These are phyloP conservation scores for Zoanthus gigantus DNA, from an alignment of 92 coral and sea anemone species.

Conservation along the genomic window DNA sequence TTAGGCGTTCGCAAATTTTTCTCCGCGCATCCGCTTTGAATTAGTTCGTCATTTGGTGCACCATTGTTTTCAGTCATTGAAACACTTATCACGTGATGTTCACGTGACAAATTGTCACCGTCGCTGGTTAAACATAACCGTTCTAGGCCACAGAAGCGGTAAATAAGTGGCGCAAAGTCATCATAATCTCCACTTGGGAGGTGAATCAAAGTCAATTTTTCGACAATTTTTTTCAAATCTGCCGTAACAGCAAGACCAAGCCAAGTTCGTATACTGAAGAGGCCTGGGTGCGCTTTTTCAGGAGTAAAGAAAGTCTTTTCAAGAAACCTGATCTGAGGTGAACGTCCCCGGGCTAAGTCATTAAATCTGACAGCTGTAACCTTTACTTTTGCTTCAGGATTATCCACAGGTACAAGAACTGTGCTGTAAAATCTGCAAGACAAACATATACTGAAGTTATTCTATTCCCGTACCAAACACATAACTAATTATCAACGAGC, in stretches of 20 bases:
- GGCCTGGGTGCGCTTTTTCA: conserved; percentile 50
- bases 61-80: background rate
- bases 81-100: background rate
- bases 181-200: conserved; percentile 76
- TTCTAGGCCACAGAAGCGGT: conserved; percentile 74
- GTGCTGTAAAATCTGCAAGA: conserved; percentile 71
- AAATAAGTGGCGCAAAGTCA: conserved; percentile 45
- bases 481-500: too few species aligned
- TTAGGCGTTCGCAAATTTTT: background rate
- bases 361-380: conserved; percentile 68
- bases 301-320: conserved; percentile 58
- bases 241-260: conserved; percentile 67
- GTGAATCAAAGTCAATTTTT: conserved; percentile 68
- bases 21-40: background rate
- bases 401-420: conserved; percentile 68
- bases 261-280: conserved; percentile 52
- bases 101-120: conserved; percentile 24
- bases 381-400: conserved; percentile 62
- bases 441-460: background rate
- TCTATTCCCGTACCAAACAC: too few species aligned
- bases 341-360: conserved; percentile 28
- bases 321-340: conserved; percentile 66
- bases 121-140: conserved; percentile 54
- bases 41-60: background rate
- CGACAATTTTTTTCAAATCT: conserved; percentile 49